phyloP scores from a whole-genome alignment of 1,140 invertebrate species.

The Berghia stephanieae region DNA sequence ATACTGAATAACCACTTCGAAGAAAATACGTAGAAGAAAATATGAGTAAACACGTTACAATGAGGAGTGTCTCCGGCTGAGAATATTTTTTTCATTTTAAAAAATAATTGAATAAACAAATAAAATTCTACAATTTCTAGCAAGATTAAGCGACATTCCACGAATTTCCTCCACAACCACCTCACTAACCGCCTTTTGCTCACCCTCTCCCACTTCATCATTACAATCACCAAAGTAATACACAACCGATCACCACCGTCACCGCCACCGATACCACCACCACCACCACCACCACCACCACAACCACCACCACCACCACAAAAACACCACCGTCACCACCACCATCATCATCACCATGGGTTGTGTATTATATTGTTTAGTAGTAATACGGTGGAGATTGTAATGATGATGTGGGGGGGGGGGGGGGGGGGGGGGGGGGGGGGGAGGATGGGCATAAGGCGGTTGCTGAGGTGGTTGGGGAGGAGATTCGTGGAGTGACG shows the following conservation, averaged over 20 bases:
- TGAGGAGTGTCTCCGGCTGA: no score
- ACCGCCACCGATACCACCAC: background rate
- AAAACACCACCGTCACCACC: no score
- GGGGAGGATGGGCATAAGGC: conserved; percentile 25
- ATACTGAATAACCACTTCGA: no score
- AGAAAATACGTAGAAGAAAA: no score
- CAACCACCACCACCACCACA: no score
- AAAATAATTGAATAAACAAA: no score
- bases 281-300: conserved; percentile 22
- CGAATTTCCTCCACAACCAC: conserved; percentile 11
- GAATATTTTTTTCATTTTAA: no score
- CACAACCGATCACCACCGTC: conserved; percentile 14
- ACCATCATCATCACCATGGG: no score
- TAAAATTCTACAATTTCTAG: no score
- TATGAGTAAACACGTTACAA: no score
- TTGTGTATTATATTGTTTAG: no score
- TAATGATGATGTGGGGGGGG: background rate
- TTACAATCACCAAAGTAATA: conserved; percentile 28
- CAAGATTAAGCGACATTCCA: background rate
- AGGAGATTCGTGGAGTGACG: conserved; percentile 16
- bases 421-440: background rate
- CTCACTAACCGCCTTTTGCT: background rate
- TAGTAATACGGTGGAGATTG: conserved; percentile 14
- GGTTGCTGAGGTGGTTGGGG: background rate
- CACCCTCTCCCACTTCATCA: conserved; percentile 29